A percentile compares a stretch with the other conserved stretches of the same genome.
Conservation (phyloP, 1,140 invertebrate species). For the Philotrypesis tridentata region DNA sequence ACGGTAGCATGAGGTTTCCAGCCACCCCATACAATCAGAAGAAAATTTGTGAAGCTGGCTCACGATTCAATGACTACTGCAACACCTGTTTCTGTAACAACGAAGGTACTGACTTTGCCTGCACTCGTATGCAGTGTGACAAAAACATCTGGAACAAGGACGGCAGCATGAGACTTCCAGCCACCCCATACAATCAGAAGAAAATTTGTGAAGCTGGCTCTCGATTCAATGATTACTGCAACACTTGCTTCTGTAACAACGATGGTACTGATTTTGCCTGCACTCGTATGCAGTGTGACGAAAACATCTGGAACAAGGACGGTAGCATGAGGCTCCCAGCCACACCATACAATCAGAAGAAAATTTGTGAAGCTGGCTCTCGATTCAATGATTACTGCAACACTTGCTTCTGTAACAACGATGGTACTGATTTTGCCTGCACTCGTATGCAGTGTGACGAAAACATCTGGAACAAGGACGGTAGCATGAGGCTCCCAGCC, state of each 20-base stretch:
- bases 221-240: constrained; percentile 17
- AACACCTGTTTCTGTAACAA: constrained; percentile 4
- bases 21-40: neutral
- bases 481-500: neutral
- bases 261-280: neutral
- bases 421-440: neutral
- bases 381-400: neutral
- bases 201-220: constrained; percentile 7
- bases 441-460: neutral
- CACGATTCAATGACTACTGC: constrained; percentile 27
- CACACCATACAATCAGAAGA: neutral
- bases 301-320: neutral
- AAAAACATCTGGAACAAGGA: constrained; percentile 23
- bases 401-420: neutral
- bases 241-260: constrained; percentile 17
- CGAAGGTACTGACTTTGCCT: constrained; percentile 7
- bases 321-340: neutral
- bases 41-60: neutral
- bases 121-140: constrained; percentile 33
- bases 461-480: neutral
- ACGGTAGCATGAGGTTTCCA: neutral
- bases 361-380: neutral
- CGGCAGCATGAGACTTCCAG: neutral
- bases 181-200: neutral
- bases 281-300: constrained; percentile 1